phyloP scores from a whole-genome alignment of 2,888 invertebrate genomes.

The Agelastica alni region DNA sequence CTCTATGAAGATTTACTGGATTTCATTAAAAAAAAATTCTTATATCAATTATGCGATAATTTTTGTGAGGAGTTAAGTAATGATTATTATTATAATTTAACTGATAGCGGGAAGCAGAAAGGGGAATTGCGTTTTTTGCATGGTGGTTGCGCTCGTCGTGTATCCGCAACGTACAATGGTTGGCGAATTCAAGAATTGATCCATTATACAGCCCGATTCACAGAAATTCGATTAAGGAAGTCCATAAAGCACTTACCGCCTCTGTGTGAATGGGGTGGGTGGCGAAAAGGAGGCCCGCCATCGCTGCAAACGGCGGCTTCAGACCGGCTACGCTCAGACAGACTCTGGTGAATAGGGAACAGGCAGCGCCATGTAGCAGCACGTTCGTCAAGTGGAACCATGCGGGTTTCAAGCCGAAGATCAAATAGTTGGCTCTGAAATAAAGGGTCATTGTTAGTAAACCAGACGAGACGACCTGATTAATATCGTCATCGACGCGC shows the following conservation, averaged over 20 bases:
- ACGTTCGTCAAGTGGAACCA: constrained; percentile 85
- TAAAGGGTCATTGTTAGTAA: constrained; percentile 30
- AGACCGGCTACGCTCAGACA: constrained; percentile 70
- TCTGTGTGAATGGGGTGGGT: constrained; percentile 89
- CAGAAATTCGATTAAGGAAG: constrained; percentile 22
- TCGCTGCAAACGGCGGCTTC: constrained; percentile 70
- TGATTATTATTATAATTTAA: not conserved
- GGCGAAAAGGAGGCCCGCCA: constrained; percentile 78
- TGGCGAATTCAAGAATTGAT: constrained; percentile 24
- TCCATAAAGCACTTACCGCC: constrained; percentile 69
- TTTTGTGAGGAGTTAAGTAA: not conserved
- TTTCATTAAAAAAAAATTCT: too few relatives aligned
- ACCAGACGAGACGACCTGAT: not conserved
- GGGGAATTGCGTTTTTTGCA: not conserved
- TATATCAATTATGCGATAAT: not conserved
- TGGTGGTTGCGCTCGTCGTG: not conserved
- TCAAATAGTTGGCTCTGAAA: constrained; percentile 73
- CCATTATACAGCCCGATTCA: constrained; percentile 23
- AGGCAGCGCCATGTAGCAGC: constrained; percentile 73
- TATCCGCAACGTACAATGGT: too few relatives aligned
- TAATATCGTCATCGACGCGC: too few relatives aligned
- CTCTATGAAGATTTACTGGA: too few relatives aligned
- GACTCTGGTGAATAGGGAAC: constrained; percentile 71
- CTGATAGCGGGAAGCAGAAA: not conserved
- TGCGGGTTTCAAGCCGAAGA: constrained; percentile 71